These are phyloP conservation scores for Aurelia coerulea DNA, from an alignment of 30 jellyfish, hydroid and myxozoan genomes.

Conservation along the genomic window DNA sequence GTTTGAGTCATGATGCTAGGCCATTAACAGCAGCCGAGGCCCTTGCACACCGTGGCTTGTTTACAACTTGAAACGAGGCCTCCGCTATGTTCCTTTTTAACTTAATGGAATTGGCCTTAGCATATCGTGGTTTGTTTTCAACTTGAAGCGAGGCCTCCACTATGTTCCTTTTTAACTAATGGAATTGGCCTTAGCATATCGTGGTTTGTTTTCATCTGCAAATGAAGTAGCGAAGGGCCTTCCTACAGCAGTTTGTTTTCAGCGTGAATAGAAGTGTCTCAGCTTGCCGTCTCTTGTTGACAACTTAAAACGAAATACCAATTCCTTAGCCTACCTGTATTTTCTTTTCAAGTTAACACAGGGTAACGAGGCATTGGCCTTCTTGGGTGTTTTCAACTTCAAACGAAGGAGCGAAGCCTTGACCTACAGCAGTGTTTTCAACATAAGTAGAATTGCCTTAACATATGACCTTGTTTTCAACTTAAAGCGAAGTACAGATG, in stretches of 20 bases:
- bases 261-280: too few relatives aligned
- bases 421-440: too few relatives aligned
- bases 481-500: too few relatives aligned
- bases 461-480: too few relatives aligned
- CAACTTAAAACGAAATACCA: not conserved
- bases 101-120: not conserved
- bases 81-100: not conserved
- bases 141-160: not conserved
- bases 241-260: too few relatives aligned
- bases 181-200: too few relatives aligned
- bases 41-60: conserved; percentile 53
- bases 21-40: conserved; percentile 83
- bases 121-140: not conserved
- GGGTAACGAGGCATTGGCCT: not conserved
- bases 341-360: not conserved
- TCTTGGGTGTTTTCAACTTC: not conserved
- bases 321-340: too few relatives aligned
- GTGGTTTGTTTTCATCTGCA: too few relatives aligned
- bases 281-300: conserved; percentile 24
- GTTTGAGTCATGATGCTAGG: conserved; percentile 72
- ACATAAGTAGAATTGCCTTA: too few relatives aligned
- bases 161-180: too few relatives aligned
- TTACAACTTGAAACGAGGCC: conserved; percentile 7
- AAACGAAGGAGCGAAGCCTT: too few relatives aligned
- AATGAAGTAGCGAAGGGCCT: too few relatives aligned